Conservation (phyloP, 2,888 invertebrate species). For the Phyllotreta cruciferae region DNA sequence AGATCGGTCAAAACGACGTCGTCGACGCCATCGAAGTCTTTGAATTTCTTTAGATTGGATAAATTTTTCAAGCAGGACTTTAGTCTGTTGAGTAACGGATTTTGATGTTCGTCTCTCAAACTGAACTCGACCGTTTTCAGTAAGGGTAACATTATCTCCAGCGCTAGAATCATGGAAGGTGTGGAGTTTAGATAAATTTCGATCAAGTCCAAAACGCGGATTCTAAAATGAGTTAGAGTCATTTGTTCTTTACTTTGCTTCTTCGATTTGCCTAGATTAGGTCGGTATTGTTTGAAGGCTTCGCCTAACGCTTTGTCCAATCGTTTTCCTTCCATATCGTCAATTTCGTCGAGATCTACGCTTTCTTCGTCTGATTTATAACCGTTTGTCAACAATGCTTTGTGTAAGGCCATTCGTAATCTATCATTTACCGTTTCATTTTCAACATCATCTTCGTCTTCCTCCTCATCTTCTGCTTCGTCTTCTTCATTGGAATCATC, state of each 20-base stretch:
- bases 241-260: conserved; percentile 70
- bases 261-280: conserved; percentile 60
- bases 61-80: conserved; percentile 69
- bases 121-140: conserved; percentile 74
- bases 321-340: conserved; percentile 75
- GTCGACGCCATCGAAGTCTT: conserved; percentile 64
- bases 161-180: conserved; percentile 71
- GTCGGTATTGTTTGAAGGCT: conserved; percentile 73
- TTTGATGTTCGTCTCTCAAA: conserved; percentile 72
- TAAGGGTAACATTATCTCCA: conserved; percentile 74
- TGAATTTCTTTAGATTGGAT: conserved; percentile 68
- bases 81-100: conserved; percentile 70
- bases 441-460: conserved; percentile 64
- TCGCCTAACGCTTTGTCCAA: conserved; percentile 73
- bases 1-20: conserved; percentile 65
- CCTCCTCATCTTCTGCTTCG: conserved; percentile 54
- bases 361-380: conserved; percentile 47
- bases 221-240: conserved; percentile 73
- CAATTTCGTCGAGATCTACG: conserved; percentile 76
- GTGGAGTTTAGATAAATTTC: conserved; percentile 76
- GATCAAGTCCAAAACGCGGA: conserved; percentile 76
- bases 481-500: conserved; percentile 42
- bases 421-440: conserved; percentile 74
- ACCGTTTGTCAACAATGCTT: conserved; percentile 64
- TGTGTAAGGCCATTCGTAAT: conserved; percentile 73